Conservation (phyloP, 2,888 invertebrate species). For the Phyllotreta striolata region DNA sequence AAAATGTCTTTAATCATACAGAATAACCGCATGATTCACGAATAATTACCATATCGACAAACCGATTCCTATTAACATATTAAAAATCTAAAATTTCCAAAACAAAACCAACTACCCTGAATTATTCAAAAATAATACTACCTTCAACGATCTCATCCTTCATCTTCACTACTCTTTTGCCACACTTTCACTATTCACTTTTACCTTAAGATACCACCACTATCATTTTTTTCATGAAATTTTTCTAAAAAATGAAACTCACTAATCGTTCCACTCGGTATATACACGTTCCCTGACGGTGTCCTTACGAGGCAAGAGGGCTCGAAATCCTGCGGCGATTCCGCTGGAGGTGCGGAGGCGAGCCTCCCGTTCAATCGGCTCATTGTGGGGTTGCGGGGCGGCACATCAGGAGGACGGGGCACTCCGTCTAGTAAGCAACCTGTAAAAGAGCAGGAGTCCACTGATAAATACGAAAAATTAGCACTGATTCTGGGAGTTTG, state of each 20-base stretch:
- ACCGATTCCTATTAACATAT: too few species aligned
- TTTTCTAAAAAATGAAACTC: constrained; percentile 54
- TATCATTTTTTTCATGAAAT: constrained; percentile 16
- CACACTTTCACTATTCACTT: constrained; percentile 19
- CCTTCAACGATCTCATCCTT: constrained; percentile 15
- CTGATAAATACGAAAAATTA: constrained; percentile 30
- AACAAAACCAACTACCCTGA: background rate
- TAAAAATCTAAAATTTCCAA: too few species aligned
- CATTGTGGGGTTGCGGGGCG: constrained; percentile 91
- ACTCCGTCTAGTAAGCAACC: constrained; percentile 88
- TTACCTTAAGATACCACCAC: constrained; percentile 21
- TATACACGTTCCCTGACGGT: constrained; percentile 92
- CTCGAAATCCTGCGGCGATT: constrained; percentile 77
- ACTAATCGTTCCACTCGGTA: constrained; percentile 81
- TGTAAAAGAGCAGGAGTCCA: constrained; percentile 60
- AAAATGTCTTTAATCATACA: too few species aligned
- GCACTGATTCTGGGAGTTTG: constrained; percentile 9
- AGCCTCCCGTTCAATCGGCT: constrained; percentile 88
- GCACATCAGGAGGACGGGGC: constrained; percentile 83
- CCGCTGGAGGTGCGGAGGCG: constrained; percentile 80
- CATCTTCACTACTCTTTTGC: constrained; percentile 5
- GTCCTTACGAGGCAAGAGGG: constrained; percentile 91
- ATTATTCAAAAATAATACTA: constrained; percentile 20
- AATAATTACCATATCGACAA: too few species aligned
- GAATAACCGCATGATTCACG: too few species aligned